phyloP scores from a whole-genome alignment of 2,113 vertebrate genomes.

The Hyperopisus bebe region DNA sequence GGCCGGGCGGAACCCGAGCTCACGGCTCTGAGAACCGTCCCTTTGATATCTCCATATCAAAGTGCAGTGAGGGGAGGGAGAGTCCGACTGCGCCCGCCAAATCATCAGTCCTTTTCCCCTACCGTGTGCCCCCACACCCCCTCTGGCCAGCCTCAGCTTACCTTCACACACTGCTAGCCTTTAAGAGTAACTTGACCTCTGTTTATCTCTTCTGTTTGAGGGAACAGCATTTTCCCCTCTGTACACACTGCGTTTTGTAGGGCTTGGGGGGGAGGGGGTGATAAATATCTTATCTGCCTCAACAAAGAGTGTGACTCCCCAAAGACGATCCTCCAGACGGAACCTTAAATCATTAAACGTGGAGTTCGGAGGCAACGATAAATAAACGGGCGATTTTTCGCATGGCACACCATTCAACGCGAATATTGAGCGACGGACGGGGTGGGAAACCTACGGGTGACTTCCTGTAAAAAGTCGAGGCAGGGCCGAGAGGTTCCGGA shows the following conservation, averaged over 20 bases:
- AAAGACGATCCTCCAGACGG: neutral
- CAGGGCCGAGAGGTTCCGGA: slow-evolving; percentile 88
- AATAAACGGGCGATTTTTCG: neutral
- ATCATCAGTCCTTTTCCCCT: slow-evolving; percentile 40
- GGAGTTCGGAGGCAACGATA: neutral
- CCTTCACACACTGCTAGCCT: neutral
- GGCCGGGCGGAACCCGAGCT: slow-evolving; percentile 48
- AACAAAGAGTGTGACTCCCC: neutral
- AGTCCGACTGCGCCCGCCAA: slow-evolving; percentile 45
- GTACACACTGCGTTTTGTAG: neutral
- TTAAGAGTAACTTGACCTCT: neutral
- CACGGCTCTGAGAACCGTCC: slow-evolving; percentile 36
- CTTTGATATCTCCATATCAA: slow-evolving; percentile 59
- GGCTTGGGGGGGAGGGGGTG: neutral
- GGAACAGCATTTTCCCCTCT: neutral
- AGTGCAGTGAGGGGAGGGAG: slow-evolving; percentile 47
- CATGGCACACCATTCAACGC: neutral
- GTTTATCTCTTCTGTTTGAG: neutral
- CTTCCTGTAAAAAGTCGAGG: slow-evolving; percentile 95
- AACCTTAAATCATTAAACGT: neutral
- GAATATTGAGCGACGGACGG: neutral
- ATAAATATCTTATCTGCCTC: neutral
- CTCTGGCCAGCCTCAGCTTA: neutral
- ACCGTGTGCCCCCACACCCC: slow-evolving; percentile 14
- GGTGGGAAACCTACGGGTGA: slow-evolving; percentile 78